These are phyloP conservation scores for Amniataba percoides DNA, from an alignment of 2,797 vertebrate species.

Conservation along the genomic window DNA sequence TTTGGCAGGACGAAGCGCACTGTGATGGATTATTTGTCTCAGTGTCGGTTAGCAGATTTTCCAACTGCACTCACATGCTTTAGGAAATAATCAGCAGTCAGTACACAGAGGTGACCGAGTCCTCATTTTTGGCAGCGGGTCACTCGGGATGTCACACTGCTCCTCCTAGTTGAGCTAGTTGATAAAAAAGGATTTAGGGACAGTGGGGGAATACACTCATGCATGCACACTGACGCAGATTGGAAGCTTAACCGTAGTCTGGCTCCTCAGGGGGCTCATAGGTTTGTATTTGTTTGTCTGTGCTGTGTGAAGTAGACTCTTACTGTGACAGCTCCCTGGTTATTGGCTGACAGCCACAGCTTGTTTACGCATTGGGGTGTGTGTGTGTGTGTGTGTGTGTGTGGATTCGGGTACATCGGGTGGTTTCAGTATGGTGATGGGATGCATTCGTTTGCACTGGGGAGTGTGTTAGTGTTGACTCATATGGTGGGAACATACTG, in stretches of 20 bases:
- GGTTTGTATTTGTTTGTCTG: conserved; percentile 39
- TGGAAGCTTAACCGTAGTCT: conserved; percentile 38
- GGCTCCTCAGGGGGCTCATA: conserved; percentile 3
- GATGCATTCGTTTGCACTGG: conserved; percentile 35
- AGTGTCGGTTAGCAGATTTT: neutral
- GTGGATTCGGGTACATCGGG: conserved; percentile 27
- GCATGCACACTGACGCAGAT: conserved; percentile 37
- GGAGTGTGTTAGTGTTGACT: conserved; percentile 11
- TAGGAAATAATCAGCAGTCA: neutral
- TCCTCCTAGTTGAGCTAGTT: neutral
- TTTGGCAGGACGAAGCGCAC: neutral
- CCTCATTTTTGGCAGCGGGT: neutral
- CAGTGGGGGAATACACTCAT: neutral
- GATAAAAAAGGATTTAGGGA: neutral
- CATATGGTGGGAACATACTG: neutral
- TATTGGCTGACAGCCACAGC: conserved; percentile 36
- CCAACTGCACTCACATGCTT: neutral
- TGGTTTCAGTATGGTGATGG: conserved; percentile 51
- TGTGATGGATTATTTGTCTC: conserved; percentile 13
- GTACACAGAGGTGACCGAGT: neutral
- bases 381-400: neutral
- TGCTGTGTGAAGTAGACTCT: conserved; percentile 39
- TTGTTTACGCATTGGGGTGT: conserved; percentile 24
- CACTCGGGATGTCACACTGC: neutral
- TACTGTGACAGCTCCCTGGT: conserved; percentile 38